Conservation (phyloP, 2,113 vertebrate genomes). For the Rhabdornis inornatus region DNA sequence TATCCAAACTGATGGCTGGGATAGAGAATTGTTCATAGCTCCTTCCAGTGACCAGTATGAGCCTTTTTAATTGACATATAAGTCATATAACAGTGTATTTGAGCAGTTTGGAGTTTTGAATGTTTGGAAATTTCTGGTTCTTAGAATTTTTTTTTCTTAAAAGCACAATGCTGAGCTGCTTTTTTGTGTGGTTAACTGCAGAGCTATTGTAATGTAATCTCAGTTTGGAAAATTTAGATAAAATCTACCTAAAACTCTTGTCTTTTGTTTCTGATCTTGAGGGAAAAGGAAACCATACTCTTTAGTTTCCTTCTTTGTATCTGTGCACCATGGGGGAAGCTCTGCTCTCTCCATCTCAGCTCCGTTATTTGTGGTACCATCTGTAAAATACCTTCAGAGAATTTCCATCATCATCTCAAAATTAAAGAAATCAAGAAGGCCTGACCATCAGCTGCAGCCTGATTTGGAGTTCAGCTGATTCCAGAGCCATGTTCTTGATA, state of each 20-base stretch:
- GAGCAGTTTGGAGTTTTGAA: background rate
- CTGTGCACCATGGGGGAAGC: fast-evolving
- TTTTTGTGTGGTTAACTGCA: background rate
- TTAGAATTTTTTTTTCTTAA: background rate
- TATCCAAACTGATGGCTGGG: background rate
- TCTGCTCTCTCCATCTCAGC: background rate
- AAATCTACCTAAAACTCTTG: background rate
- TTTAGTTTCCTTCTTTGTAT: background rate
- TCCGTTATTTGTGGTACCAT: background rate
- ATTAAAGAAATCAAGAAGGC: fast-evolving
- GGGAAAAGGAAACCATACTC: background rate
- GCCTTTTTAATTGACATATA: background rate
- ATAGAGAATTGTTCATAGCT: background rate
- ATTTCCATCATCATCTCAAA: background rate
- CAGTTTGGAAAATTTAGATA: background rate
- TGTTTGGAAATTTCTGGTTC: background rate
- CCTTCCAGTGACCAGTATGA: background rate
- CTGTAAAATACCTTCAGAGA: background rate
- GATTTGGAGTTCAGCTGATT: background rate
- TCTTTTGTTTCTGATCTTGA: background rate
- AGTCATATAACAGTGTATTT: background rate
- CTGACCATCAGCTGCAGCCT: background rate
- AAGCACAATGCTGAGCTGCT: background rate
- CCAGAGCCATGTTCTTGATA: fast-evolving
- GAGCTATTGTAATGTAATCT: background rate